phyloP scores from a whole-genome alignment of 1,140 invertebrate species.

The Hestina assimilis region DNA sequence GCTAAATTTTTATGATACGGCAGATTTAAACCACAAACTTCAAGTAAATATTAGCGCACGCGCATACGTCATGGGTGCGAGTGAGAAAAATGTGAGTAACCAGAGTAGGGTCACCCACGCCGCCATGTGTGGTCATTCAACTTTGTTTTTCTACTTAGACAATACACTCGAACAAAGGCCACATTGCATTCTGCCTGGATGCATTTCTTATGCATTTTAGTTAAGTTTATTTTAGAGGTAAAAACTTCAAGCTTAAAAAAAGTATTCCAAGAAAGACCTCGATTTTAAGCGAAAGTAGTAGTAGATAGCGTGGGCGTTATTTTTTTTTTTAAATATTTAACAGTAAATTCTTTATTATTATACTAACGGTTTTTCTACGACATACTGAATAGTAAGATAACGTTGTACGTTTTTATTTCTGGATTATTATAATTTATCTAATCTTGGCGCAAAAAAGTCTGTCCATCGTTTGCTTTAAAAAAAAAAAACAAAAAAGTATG shows the following conservation, averaged over 20 bases:
- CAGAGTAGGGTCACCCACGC: conserved; percentile 40
- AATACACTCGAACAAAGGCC: conserved; percentile 41
- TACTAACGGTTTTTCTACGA: too few relatives aligned
- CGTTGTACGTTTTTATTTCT: too few relatives aligned
- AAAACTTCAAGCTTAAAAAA: neutral
- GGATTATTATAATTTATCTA: too few relatives aligned
- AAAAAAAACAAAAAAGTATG: too few relatives aligned
- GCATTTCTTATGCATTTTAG: conserved; percentile 3
- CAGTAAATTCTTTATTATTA: neutral
- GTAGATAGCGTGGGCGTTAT: neutral
- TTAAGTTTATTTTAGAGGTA: neutral
- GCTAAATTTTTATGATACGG: too few relatives aligned
- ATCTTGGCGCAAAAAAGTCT: too few relatives aligned
- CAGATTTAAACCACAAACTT: conserved; percentile 5
- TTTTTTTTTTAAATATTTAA: neutral
- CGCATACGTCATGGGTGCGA: conserved; percentile 11
- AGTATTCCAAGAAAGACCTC: neutral
- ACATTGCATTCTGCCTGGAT: conserved; percentile 21
- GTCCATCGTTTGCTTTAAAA: too few relatives aligned
- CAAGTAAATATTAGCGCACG: conserved; percentile 15
- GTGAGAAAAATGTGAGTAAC: conserved; percentile 23
- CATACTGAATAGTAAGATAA: too few relatives aligned
- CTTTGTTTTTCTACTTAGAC: conserved; percentile 62
- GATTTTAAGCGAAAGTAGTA: neutral
- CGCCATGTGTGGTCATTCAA: conserved; percentile 57